phyloP scores from a whole-genome alignment of 2,888 invertebrate genomes.

The Acronicta aceris region DNA sequence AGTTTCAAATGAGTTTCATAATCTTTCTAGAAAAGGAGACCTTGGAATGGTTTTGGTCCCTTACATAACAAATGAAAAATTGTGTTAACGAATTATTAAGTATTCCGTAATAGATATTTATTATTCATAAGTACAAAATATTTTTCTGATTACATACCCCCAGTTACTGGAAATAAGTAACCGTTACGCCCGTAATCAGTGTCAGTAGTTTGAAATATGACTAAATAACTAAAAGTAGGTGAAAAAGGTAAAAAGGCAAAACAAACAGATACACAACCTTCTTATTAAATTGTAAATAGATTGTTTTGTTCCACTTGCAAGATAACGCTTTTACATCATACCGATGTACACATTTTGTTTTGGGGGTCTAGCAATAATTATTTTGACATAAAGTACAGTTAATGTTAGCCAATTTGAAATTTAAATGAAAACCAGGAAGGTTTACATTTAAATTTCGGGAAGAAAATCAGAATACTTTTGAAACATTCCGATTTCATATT shows the following conservation, averaged over 20 bases:
- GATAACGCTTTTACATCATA: not conserved
- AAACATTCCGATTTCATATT: no score
- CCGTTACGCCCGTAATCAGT: not conserved
- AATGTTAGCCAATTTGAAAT: not conserved
- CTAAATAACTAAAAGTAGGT: not conserved
- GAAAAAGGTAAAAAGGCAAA: not conserved
- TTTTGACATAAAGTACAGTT: not conserved
- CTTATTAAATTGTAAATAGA: not conserved
- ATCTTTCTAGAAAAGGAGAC: not conserved
- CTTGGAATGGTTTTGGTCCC: not conserved
- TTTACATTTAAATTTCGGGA: no score
- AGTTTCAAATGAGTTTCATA: not conserved
- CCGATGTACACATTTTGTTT: not conserved
- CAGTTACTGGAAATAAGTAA: no score
- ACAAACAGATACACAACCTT: no score
- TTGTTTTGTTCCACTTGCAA: not conserved
- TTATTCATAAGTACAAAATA: constrained; percentile 1
- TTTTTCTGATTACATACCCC: not conserved
- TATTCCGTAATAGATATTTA: constrained; percentile 8
- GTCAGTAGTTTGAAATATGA: not conserved
- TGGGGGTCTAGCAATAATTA: not conserved
- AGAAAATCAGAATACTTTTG: no score
- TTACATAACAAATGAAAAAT: constrained; percentile 2
- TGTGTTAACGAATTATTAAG: not conserved
- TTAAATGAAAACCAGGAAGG: no score